These are phyloP conservation scores for Metellina segmentata DNA, from an alignment of 2,888 invertebrate genomes.

Conservation along the genomic window DNA sequence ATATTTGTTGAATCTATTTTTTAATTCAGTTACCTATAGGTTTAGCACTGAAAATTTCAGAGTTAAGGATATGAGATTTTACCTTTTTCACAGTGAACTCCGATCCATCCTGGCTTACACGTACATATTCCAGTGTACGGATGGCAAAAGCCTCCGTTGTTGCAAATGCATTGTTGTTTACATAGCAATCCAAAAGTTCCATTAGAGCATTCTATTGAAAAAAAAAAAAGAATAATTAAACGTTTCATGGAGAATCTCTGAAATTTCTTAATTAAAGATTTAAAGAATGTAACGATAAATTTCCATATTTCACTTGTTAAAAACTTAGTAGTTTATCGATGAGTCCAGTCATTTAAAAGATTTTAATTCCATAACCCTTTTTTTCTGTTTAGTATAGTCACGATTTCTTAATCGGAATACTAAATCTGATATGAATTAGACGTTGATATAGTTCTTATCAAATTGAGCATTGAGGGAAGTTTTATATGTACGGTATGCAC, in stretches of 20 bases:
- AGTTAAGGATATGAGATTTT: not conserved
- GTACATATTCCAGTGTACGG: constrained; percentile 84
- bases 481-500: no score
- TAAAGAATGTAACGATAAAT: not conserved
- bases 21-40: not conserved
- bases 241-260: no score
- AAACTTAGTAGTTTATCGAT: not conserved
- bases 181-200: constrained; percentile 84
- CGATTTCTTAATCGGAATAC: no score
- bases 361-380: no score
- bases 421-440: no score
- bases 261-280: not conserved
- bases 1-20: not conserved
- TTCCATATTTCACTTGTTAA: not conserved
- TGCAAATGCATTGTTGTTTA: constrained; percentile 90
- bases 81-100: constrained; percentile 49
- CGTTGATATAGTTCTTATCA: no score
- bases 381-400: no score
- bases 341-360: no score
- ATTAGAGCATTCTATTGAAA: constrained; percentile 71
- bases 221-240: not conserved
- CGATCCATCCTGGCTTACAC: constrained; percentile 85
- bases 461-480: no score
- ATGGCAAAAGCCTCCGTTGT: constrained; percentile 91
- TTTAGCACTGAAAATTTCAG: not conserved